Conservation (phyloP, 2,888 invertebrate genomes). For the Synergus umbraculus region DNA sequence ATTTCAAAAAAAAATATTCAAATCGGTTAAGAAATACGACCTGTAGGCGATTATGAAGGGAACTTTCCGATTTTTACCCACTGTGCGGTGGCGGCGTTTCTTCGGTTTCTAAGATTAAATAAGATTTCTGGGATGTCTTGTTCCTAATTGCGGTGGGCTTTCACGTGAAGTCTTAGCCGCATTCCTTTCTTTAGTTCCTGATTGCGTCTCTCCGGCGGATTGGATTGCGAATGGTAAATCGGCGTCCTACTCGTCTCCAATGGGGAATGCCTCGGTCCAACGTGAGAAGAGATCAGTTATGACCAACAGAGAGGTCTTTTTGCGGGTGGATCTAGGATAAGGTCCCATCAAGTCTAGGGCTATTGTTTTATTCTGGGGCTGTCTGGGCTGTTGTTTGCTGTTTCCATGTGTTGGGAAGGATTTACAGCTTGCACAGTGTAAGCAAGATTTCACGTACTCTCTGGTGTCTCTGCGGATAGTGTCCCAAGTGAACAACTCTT, state of each 20-base stretch:
- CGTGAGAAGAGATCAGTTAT: no score
- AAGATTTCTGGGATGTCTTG: slow-evolving; percentile 39
- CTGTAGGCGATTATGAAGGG: no score
- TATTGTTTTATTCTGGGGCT: background rate
- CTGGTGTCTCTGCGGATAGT: slow-evolving; percentile 27
- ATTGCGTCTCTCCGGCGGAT: slow-evolving; percentile 50
- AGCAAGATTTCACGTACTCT: slow-evolving; percentile 44
- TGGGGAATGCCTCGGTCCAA: no score
- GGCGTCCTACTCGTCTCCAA: slow-evolving; percentile 39
- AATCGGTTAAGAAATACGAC: no score
- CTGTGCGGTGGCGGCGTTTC: slow-evolving; percentile 44
- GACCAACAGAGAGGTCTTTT: no score
- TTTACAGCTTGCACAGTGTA: slow-evolving; percentile 24
- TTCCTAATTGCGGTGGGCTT: slow-evolving; percentile 33
- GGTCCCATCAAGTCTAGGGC: no score
- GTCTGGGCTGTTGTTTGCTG: slow-evolving; percentile 9
- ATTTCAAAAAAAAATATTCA: no score
- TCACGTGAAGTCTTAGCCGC: slow-evolving; percentile 36
- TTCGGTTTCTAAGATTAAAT: slow-evolving; percentile 36
- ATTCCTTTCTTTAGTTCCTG: slow-evolving; percentile 52
- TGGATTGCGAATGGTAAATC: slow-evolving; percentile 49
- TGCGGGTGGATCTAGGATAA: no score
- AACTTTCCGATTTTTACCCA: no score
- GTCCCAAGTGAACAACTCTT: slow-evolving; percentile 28
- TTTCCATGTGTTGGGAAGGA: background rate